These are phyloP conservation scores for Podarcis siculus DNA, from an alignment of 2,797 vertebrate genomes.

Conservation along the genomic window DNA sequence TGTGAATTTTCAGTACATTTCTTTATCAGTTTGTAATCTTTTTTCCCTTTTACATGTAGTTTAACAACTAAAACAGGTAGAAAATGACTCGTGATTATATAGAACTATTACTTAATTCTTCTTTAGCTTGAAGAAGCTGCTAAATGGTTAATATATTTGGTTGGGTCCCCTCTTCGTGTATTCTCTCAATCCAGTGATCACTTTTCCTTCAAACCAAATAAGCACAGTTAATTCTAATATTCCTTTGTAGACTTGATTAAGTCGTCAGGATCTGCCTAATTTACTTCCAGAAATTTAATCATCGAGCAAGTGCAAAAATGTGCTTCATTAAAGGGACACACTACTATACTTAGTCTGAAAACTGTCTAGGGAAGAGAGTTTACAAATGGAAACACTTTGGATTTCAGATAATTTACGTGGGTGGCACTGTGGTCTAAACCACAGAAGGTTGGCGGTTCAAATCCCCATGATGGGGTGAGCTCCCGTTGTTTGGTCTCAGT, in stretches of 20 bases:
- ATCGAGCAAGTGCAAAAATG: conserved; percentile 29
- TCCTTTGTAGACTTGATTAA: conserved; percentile 45
- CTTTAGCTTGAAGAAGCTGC: conserved; percentile 3
- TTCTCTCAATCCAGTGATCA: conserved; percentile 44
- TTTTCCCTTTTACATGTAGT: not conserved
- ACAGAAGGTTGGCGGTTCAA: no score
- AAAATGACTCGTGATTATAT: not conserved
- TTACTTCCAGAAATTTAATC: conserved; percentile 44
- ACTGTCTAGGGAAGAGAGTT: not conserved
- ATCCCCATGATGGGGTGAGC: no score
- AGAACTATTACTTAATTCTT: conserved; percentile 6
- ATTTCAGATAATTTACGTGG: not conserved
- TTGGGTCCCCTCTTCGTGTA: conserved; percentile 16
- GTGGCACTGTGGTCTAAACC: no score
- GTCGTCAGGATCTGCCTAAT: conserved; percentile 47
- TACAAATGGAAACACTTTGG: not conserved
- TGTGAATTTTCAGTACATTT: not conserved
- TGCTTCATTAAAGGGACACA: conserved; percentile 26
- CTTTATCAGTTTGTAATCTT: not conserved
- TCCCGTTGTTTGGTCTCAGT: no score
- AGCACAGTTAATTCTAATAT: conserved; percentile 55
- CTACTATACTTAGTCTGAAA: conserved; percentile 19
- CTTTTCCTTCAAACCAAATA: conserved; percentile 52
- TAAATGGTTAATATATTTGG: conserved; percentile 29
- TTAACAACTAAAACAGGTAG: not conserved